Conservation (phyloP, 2,113 vertebrate species). For the Coptodon rendalli region DNA sequence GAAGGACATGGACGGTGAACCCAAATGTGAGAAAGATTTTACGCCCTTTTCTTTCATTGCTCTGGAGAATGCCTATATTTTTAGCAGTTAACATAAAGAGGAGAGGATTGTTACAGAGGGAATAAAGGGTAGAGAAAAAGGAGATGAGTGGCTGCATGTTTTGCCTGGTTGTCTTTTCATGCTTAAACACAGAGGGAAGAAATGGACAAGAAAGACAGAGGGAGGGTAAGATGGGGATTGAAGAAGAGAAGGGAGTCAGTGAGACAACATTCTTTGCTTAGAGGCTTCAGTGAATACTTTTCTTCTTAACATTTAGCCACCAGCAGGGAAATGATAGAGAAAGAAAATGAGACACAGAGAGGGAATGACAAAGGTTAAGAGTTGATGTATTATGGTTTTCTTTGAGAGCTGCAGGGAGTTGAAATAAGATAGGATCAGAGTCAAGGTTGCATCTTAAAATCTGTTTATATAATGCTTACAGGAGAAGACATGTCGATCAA, state of each 20-base stretch:
- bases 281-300: neutral
- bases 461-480: neutral
- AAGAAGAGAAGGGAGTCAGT: neutral
- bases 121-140: neutral
- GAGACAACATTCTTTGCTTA: neutral
- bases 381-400: neutral
- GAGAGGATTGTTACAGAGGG: neutral
- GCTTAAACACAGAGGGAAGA: neutral
- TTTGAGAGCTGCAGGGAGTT: neutral
- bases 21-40: neutral
- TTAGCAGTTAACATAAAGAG: neutral
- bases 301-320: constrained; percentile 11
- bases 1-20: neutral
- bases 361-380: neutral
- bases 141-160: neutral
- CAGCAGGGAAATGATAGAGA: neutral
- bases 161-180: neutral
- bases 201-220: neutral
- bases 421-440: neutral
- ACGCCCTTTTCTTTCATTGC: neutral
- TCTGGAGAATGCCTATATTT: constrained; percentile 9
- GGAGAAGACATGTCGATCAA: constrained; percentile 22
- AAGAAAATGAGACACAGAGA: neutral
- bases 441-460: constrained; percentile 6
- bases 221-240: neutral